A percentile compares a stretch with the other conserved stretches of the same genome.
phyloP scores from a whole-genome alignment of 53 echinoderm and acorn worm species.

The Astropecten irregularis region DNA sequence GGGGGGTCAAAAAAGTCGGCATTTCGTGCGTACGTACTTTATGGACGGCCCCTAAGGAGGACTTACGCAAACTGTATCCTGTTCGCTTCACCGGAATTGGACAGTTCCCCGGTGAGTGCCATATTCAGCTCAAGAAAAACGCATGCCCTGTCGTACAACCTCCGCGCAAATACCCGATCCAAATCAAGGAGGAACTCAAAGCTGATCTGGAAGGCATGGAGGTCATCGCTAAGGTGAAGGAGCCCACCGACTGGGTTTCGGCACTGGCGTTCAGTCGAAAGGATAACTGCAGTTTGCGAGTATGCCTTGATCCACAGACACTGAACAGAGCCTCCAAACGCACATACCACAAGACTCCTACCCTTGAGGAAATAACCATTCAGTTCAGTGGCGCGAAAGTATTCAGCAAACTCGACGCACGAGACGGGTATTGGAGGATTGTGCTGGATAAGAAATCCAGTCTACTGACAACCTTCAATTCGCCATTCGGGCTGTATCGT shows the following conservation, averaged over 20 bases:
- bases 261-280: slow-evolving; percentile 52
- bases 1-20: too few species aligned
- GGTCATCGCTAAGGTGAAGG: slow-evolving; percentile 60
- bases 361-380: slow-evolving; percentile 60
- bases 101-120: slow-evolving; percentile 46
- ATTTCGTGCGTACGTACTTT: too few species aligned
- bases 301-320: slow-evolving; percentile 70
- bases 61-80: slow-evolving; percentile 50
- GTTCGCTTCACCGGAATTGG: slow-evolving; percentile 64
- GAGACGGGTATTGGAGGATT: slow-evolving; percentile 72
- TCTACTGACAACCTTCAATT: slow-evolving; percentile 41
- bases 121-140: slow-evolving; percentile 29
- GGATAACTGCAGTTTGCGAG: slow-evolving; percentile 55
- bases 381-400: slow-evolving; percentile 54
- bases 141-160: slow-evolving; percentile 12
- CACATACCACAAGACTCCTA: slow-evolving; percentile 64
- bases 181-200: slow-evolving; percentile 64
- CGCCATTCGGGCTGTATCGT: slow-evolving; percentile 64
- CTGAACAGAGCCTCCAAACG: too few species aligned
- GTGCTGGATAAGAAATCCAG: slow-evolving; percentile 45
- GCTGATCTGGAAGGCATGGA: slow-evolving; percentile 60
- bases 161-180: slow-evolving; percentile 51
- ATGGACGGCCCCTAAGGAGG: too few species aligned
- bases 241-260: slow-evolving; percentile 75
- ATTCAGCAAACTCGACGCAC: slow-evolving; percentile 68